Evolutionary conservation across 2,113 vertebrate species (phyloP), one percentile per base, ranked within the genome.

Genomic region (Meriones unguiculatus): DNA sequence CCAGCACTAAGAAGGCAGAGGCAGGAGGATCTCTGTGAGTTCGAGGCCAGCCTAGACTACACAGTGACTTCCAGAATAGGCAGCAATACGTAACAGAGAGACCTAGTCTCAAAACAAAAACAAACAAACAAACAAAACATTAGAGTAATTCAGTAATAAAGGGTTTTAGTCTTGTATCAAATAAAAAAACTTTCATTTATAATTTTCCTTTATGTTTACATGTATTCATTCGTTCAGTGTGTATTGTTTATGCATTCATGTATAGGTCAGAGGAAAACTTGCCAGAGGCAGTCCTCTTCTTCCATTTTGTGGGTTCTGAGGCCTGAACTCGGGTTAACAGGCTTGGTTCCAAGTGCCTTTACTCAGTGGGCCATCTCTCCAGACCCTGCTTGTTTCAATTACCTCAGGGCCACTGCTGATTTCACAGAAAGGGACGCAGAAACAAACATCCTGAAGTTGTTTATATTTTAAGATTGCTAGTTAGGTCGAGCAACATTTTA

Each of bases 141-240:
- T 57, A 57, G 14, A 57, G 57, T 57, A 14, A 57, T 57, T 87
- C 91, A 59, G 35, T 69, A 84, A 59, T 78, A 57, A 9, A 84
- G 28, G 11, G 41, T 92, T 96, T 86, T 54, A 93, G 35, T 90
- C 50, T 90, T 13, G n/a, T 65, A 57, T 7, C 81, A 18, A 84
- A 77, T 20, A 70, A n/a, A 94, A 84, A 38, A 73, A 12, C 84
- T 70, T 41, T 92, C 13, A 94, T 17, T 76, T 96, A 38, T 73
- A 13, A 92, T 73, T 95, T 90, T 92, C n/a, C 5, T 91, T 20
- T n/a, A 25, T 46, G 12, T 57, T 57, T 57, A 81, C 35, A 15
- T 7, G 32, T 22, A 59, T 38, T n/a, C 52, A 57, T 24, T 57
- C 1, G 35, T 59, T 81, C 54, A 25, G 35, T 38, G 35, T 62